Percentiles rank a stretch among this genome's conserved stretches.
Conservation (phyloP, 2,113 vertebrate species). For the Cynoglossus semilaevis region DNA sequence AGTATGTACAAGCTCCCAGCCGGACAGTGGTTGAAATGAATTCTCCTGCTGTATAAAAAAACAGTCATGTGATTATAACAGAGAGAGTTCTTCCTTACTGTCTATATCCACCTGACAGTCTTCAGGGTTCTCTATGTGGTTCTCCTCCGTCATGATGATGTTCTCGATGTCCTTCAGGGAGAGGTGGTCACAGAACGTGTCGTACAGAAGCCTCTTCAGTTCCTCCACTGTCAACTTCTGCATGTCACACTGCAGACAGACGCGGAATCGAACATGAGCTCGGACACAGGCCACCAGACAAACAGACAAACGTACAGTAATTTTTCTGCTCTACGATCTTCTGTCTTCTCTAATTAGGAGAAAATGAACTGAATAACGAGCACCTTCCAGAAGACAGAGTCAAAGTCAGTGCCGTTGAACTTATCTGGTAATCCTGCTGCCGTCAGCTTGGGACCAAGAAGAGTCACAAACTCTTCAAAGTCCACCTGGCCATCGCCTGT, state of each 20-base stretch:
- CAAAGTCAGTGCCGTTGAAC: slow-evolving; percentile 92
- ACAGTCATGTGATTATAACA: not conserved
- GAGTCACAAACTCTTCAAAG: slow-evolving; percentile 96
- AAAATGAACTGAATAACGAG: slow-evolving; percentile 48
- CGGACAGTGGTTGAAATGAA: too few relatives aligned
- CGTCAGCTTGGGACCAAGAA: slow-evolving; percentile 94
- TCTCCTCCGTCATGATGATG: slow-evolving; percentile 98
- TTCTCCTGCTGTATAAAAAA: too few relatives aligned
- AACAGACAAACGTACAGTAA: not conserved
- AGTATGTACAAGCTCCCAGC: too few relatives aligned
- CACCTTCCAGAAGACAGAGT: slow-evolving; percentile 99
- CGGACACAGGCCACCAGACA: not conserved
- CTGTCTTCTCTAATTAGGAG: slow-evolving; percentile 35
- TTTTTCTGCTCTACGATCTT: not conserved
- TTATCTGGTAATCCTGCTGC: slow-evolving; percentile 91
- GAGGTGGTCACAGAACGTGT: slow-evolving; percentile 97
- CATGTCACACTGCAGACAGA: slow-evolving; percentile 88
- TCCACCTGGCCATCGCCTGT: slow-evolving; percentile 95
- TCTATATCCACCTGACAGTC: slow-evolving; percentile 95
- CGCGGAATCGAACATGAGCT: slow-evolving; percentile 11
- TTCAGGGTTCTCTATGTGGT: slow-evolving; percentile 90
- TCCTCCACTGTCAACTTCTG: slow-evolving; percentile 97
- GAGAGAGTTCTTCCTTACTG: slow-evolving; percentile 80
- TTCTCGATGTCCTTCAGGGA: slow-evolving; percentile 99
- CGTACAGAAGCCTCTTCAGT: slow-evolving; percentile 93